phyloP scores from a whole-genome alignment of 2,888 invertebrate genomes.

The Meteorus colon region DNA sequence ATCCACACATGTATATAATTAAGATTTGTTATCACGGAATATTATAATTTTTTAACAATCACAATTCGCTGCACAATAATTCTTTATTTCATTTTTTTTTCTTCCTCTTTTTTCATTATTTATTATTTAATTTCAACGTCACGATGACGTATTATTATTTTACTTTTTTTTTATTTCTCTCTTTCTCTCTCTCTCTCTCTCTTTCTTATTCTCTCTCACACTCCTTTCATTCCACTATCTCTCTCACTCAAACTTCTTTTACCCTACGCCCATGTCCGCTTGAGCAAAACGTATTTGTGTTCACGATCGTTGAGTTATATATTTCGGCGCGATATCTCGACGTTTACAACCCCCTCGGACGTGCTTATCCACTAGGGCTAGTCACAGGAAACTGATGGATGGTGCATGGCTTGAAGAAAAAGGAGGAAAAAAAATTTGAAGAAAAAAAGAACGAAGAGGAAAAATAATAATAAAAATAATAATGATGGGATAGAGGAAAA shows the following conservation, averaged over 20 bases:
- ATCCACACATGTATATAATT: not conserved
- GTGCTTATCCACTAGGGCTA: conserved; percentile 15
- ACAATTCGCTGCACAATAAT: not conserved
- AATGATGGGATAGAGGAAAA: not conserved
- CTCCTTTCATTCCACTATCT: not conserved
- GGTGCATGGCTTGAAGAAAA: conserved; percentile 9
- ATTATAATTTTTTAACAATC: conserved; percentile 24
- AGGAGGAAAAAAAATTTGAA: conserved; percentile 4
- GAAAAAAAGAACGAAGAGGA: not conserved
- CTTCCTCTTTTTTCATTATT: not conserved
- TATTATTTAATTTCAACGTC: conserved; percentile 18
- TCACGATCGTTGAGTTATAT: conserved; percentile 6
- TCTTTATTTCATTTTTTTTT: conserved; percentile 1
- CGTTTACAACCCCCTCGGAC: conserved; percentile 21
- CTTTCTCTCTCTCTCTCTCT: not conserved
- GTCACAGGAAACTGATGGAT: conserved; percentile 14
- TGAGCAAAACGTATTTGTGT: conserved; percentile 31
- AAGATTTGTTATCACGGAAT: conserved; percentile 3
- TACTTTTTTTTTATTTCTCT: not conserved
- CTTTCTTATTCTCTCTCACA: not conserved
- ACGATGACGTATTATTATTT: conserved; percentile 20
- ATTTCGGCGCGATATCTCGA: conserved; percentile 26
- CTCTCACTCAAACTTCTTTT: conserved; percentile 26
- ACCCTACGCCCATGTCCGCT: not conserved
- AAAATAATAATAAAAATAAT: conserved; percentile 7